Conservation (phyloP, 1,140 invertebrate species). For the Heliconius nattereri region DNA sequence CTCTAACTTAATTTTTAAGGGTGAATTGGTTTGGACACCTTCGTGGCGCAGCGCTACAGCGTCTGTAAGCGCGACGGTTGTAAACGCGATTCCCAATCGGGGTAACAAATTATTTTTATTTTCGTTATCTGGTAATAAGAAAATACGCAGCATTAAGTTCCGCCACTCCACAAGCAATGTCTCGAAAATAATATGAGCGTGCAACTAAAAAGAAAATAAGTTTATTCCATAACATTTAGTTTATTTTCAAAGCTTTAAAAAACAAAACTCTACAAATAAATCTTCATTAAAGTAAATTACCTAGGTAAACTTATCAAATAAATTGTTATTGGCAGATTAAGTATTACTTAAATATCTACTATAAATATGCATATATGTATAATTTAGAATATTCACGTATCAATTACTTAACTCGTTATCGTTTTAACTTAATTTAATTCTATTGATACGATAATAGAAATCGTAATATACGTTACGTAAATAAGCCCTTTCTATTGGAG, state of each 20-base stretch:
- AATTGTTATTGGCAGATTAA: too few relatives aligned
- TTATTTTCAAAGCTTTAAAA: neutral
- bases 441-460: conserved; percentile 40
- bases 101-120: neutral
- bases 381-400: conserved; percentile 24
- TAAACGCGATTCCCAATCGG: neutral
- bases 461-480: conserved; percentile 45
- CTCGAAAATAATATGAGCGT: neutral
- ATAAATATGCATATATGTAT: neutral
- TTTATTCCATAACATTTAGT: too few relatives aligned
- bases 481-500: conserved; percentile 44
- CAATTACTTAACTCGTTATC: conserved; percentile 42
- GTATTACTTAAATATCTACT: too few relatives aligned
- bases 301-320: too few relatives aligned
- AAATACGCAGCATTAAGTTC: neutral
- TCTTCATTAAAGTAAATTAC: neutral
- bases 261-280: neutral
- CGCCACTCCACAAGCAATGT: neutral
- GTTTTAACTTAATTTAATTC: conserved; percentile 40
- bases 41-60: neutral
- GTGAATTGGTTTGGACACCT: neutral
- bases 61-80: neutral
- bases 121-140: neutral
- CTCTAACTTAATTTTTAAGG: neutral
- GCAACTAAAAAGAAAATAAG: neutral